Evolutionary conservation across 2,797 vertebrate species (phyloP).

Genomic region (Enteromius paludinosus): DNA sequence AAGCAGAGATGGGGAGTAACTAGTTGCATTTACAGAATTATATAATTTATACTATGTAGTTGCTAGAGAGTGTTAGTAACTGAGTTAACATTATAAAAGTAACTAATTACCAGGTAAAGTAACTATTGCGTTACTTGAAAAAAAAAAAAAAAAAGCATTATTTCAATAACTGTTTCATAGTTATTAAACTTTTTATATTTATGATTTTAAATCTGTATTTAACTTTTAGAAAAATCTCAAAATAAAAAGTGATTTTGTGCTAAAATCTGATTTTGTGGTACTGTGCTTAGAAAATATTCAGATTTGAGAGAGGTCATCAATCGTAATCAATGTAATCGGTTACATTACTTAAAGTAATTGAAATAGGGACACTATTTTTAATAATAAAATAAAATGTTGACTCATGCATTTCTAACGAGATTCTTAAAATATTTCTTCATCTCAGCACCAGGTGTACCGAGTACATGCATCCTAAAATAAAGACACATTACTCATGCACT

Average conservation of each 20-base stretch:
- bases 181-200: background rate
- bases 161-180: too few species aligned
- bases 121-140: too few species aligned
- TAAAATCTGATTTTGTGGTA: background rate
- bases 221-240: background rate
- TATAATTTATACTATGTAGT: background rate
- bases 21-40: background rate
- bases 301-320: too few species aligned
- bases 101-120: too few species aligned
- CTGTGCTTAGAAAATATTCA: background rate
- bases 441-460: background rate
- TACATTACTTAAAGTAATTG: background rate
- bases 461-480: conserved; percentile 7
- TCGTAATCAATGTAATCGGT: background rate
- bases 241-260: background rate
- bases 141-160: too few species aligned
- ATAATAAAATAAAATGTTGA: too few species aligned
- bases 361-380: too few species aligned
- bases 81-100: too few species aligned
- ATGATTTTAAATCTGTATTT: background rate
- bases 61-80: too few species aligned
- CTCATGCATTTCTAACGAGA: too few species aligned
- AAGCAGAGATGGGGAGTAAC: background rate
- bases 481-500: conserved; percentile 29
- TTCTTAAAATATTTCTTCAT: too few species aligned